These are phyloP conservation scores for Aleiodes testaceus DNA, from an alignment of 2,888 invertebrate genomes.

Conservation along the genomic window DNA sequence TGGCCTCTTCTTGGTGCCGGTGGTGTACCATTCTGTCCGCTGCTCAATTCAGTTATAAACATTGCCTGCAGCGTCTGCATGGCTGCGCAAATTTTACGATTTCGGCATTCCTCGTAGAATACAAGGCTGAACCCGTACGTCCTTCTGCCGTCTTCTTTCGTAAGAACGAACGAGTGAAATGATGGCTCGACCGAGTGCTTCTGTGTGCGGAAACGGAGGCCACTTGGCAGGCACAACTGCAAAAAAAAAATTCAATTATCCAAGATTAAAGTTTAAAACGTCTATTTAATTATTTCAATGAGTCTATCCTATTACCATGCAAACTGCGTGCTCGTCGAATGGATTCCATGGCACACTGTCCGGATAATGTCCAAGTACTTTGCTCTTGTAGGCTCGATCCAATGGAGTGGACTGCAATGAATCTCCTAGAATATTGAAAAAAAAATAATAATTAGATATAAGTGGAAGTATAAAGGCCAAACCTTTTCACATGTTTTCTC, in stretches of 20 bases:
- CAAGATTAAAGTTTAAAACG: neutral
- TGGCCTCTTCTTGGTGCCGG: constrained; percentile 68
- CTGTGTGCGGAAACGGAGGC: constrained; percentile 95
- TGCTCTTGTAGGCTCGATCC: constrained; percentile 95
- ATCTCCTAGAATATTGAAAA: constrained; percentile 79
- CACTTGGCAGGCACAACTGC: constrained; percentile 95
- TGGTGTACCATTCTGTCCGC: constrained; percentile 78
- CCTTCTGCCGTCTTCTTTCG: constrained; percentile 95
- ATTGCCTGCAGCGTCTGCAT: constrained; percentile 97
- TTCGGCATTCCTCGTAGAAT: constrained; percentile 96
- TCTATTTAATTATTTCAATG: constrained; percentile 60
- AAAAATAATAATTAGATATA: too few relatives aligned
- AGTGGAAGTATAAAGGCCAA: too few relatives aligned
- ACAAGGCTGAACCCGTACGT: constrained; percentile 95
- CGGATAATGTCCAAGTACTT: constrained; percentile 95
- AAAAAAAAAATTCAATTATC: constrained; percentile 55
- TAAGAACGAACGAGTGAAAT: constrained; percentile 98
- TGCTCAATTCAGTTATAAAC: constrained; percentile 92
- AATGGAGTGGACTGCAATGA: constrained; percentile 91
- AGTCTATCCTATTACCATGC: constrained; percentile 82
- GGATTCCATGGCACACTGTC: constrained; percentile 90
- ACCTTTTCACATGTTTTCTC: constrained; percentile 18
- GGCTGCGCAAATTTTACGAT: constrained; percentile 93
- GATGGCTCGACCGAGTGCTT: constrained; percentile 88
- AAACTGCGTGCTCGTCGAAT: constrained; percentile 96